Evolutionary conservation across 1,140 invertebrate genomes (phyloP), one percentile per base, ranked within the genome.

Genomic region (Tetragonula clypearis): DNA sequence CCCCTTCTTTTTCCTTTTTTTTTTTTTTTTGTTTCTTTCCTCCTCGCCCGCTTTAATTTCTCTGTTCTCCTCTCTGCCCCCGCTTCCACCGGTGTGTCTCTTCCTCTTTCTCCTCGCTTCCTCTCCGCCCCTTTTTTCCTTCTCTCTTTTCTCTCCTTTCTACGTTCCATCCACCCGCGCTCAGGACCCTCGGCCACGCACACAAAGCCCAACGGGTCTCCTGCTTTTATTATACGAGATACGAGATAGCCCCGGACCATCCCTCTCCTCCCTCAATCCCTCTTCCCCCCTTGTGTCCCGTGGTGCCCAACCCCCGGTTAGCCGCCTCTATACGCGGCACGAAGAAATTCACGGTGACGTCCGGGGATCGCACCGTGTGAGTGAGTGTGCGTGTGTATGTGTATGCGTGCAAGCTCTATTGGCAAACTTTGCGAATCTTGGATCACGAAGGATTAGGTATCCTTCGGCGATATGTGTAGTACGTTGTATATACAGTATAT

Each of bases 201-300:
- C 89, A 93, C 92, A 93, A 94, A 93, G 93, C 92, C 88, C 87
- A 86, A 62, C 84, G 84, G 75, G 86, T 90, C 90, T 84, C 88
- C 83, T 86, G 91, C 93, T 93, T 93, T 93, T 92, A 93, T 93
- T 93, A 92, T 91, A 92, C 92, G 87, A 93, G 92, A 93, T 92
- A 92, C 90, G 86, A 93, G 90, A 92, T 93, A 91, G 89, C 81
- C 86, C 49, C 82, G n/a, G 72, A 68, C 87, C 77, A n/a, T 79
- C 75, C 75, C 55, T 65, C 53, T 68, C 56, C 35, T 58, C 17
- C 79, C 26, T 12, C 35, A 35, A 2, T 35, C 35, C 35, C 35
- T 35, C 35, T 35, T 35, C 35, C 5, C n/a, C 74, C 62, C 58
- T 23, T 23, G 56, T 21, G 74, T 66, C 73, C 85, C 83, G n/a